Evolutionary conservation across 2,113 vertebrate species (phyloP), one percentile per base, ranked within the genome.

Genomic region (Ardeotis arabs): DNA sequence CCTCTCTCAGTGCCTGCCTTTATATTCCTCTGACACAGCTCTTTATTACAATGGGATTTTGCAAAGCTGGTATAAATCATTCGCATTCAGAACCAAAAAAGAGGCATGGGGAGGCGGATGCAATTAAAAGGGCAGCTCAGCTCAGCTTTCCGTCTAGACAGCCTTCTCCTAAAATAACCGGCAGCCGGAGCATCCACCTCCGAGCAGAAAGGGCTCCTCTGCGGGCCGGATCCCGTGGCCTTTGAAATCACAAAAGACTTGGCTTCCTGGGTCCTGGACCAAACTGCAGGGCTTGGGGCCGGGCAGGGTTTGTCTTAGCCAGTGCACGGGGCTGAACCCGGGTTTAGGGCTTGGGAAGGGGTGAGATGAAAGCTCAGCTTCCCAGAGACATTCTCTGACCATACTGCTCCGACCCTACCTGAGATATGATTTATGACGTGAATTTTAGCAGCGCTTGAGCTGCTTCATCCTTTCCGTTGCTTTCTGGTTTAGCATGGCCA

Each of bases 111-210:
- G 84, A 91, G 93, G 89, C 14, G 27, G 94, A 95, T 96, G 89
- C 83, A 84, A 67, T 92, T 82, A 86, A 82, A 92, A 93, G 82
- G 69, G 68, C 86, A 92, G 93, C 91, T 93, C 56, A 15, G 90
- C 90, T 94, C 83, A 27, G 76, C 77, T 95, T 96, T 91, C 89
- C 0, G 73, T 91, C 95, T 96, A 94, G 88, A 96, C 86, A 88
- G 84, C 22, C 28, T 63, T 77, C 60, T 93, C 87, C 50, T 75
- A 96, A 96, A 93, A 95, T 93, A 95, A 86, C 76, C 2, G 0
- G 58, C 89, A 82, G 24, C 31, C 66, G 84, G 77, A 96, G 83
- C 89, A 66, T 31, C 89, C 85, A 53, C 72, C 88, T 81, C 79
- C 0, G 3, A 27, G 68, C 47, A 68, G 72, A 56, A 84, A 50